Evolutionary conservation across 64 coral and sea anemone genomes (phyloP).

Genomic region (Stichodactyla helianthus): DNA sequence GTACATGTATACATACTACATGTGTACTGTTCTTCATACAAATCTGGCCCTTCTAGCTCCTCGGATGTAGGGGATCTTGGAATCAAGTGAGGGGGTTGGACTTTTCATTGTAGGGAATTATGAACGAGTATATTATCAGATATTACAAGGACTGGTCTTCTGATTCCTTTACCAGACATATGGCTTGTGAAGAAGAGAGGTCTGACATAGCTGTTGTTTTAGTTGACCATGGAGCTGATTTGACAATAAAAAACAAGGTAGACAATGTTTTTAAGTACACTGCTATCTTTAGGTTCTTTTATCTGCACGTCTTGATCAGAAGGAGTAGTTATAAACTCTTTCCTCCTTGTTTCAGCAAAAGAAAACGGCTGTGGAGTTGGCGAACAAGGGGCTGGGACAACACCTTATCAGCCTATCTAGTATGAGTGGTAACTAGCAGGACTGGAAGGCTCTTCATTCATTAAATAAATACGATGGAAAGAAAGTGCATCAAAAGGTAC

Average conservation of each 20-base stretch:
- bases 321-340: no score
- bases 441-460: not conserved
- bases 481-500: not conserved
- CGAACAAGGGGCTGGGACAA: conserved; percentile 66
- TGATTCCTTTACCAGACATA: conserved; percentile 47
- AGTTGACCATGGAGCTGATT: conserved; percentile 77
- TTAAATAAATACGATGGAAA: not conserved
- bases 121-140: not conserved
- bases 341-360: not conserved
- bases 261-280: not conserved
- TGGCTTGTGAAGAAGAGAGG: conserved; percentile 96
- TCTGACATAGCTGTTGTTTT: conserved; percentile 77
- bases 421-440: not conserved
- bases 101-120: not conserved
- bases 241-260: conserved; percentile 88
- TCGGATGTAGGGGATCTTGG: no score
- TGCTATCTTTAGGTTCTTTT: no score
- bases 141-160: not conserved
- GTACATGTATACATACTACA: no score
- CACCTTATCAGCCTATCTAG: conserved; percentile 44
- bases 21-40: no score
- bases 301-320: no score
- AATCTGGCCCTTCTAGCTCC: no score
- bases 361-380: conserved; percentile 4
- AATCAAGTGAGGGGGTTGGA: no score